Base-by-base conservation (phyloP, 1,140 invertebrate genomes). In the Adoxophyes honmai region DNA sequence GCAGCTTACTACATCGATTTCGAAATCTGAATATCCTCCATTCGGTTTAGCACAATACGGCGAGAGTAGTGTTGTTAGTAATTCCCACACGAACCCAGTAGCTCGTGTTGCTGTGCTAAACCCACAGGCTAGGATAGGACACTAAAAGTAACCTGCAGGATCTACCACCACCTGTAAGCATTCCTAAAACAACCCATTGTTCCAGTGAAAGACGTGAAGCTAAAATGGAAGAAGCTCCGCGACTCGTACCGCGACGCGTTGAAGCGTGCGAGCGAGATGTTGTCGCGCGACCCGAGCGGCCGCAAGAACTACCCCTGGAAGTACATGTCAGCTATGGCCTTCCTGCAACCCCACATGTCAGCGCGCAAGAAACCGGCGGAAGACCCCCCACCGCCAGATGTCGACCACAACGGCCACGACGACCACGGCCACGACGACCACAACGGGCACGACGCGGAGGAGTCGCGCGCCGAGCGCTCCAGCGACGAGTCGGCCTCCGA, bases 181-280 rank as follows among this genome's bases (percentile, higher is more conserved):
- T n/a, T n/a, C 21, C 21, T 36, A 36, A 36, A 36, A 9, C 14
- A 42, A 42, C 9, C 15, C 9, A 9, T 44, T 44, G 16, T 15
- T 44, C 1, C 80, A 87, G 86, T 86, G n/a, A 89, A 87, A 64
- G 86, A 87, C 60, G 86, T 86, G 11, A 89, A 89, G 55, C 39
- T 82, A 37, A 87, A 87, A 68, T 89, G 86, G 86, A 89, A 89
- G 58, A 87, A 86, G 42, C 69, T 89, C 13, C 82, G 86, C 16
- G 86, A 89, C 71, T 84, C 84, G 62, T 87, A 89, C 62, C 75
- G 86, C 21, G 86, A 89, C 57, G 86, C 86, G 34, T 70, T 89
- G 10, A 89, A 87, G 65, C 67, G 86, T 7, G 81, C 85, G 59
- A 79, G 67, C 62, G 85, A 88, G 35, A 77, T 85, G 77, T 42